Percentiles rank a stretch among this genome's conserved stretches.
These are phyloP conservation scores for Falcunculus frontatus DNA, from an alignment of 2,113 vertebrate genomes.

Conservation along the genomic window DNA sequence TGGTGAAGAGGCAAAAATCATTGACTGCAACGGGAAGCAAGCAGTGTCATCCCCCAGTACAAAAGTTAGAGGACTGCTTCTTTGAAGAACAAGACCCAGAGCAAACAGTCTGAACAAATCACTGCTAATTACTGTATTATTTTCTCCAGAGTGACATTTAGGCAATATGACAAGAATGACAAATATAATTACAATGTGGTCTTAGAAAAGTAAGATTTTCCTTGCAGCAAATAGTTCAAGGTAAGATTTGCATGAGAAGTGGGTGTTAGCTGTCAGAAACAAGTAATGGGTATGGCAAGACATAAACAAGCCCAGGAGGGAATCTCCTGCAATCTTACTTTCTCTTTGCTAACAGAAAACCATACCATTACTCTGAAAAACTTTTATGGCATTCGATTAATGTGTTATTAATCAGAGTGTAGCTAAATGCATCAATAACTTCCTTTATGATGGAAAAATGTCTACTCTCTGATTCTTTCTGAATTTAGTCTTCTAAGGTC, in stretches of 20 bases:
- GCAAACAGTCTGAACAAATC: not conserved
- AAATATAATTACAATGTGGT: not conserved
- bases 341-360: not conserved
- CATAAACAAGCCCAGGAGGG: not conserved
- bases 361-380: not conserved
- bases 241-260: constrained; percentile 3
- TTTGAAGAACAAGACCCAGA: not conserved
- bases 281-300: not conserved
- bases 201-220: constrained; percentile 9
- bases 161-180: constrained; percentile 6
- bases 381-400: not conserved
- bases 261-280: constrained; percentile 10
- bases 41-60: not conserved
- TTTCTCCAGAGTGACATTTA: constrained; percentile 12
- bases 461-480: not conserved
- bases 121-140: constrained; percentile 10
- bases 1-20: not conserved
- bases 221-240: constrained; percentile 3
- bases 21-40: not conserved
- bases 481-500: not conserved
- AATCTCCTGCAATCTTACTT: not conserved
- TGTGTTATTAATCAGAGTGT: not conserved
- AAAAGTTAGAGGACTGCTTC: not conserved
- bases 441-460: not conserved
- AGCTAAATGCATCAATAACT: not conserved